Conservation (phyloP, 2,888 invertebrate species). For the Drosophila testacea region DNA sequence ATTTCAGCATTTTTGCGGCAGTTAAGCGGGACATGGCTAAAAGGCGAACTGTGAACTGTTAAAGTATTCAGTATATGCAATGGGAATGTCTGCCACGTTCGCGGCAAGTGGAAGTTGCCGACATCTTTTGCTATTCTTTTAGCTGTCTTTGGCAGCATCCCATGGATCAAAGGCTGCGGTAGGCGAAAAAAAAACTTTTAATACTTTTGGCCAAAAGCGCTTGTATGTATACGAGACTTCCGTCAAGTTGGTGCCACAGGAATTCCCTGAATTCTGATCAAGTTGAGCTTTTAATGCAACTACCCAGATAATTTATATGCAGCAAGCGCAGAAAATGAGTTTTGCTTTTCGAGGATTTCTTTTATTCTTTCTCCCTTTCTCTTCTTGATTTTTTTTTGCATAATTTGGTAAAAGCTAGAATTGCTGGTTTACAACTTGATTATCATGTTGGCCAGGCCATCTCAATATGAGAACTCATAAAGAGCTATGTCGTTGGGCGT, state of each 20-base stretch:
- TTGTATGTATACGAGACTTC: neutral
- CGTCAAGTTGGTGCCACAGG: neutral
- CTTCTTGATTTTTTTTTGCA: neutral
- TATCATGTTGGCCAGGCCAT: slow-evolving; percentile 17
- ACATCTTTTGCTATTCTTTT: slow-evolving; percentile 30
- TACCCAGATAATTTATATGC: slow-evolving; percentile 67
- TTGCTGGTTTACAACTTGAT: slow-evolving; percentile 15
- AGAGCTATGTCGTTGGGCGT: slow-evolving; percentile 15
- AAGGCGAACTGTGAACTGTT: slow-evolving; percentile 18
- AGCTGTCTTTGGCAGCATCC: slow-evolving; percentile 27
- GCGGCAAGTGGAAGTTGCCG: slow-evolving; percentile 6
- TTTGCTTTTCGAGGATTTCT: slow-evolving; percentile 25
- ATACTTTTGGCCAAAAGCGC: slow-evolving; percentile 59
- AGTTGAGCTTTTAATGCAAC: slow-evolving; percentile 30
- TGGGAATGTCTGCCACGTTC: slow-evolving; percentile 40
- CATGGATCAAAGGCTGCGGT: slow-evolving; percentile 56
- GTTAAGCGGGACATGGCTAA: slow-evolving; percentile 43
- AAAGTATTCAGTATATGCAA: slow-evolving; percentile 20
- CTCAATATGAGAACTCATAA: slow-evolving; percentile 33
- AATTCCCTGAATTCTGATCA: slow-evolving; percentile 20
- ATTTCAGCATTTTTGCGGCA: slow-evolving; percentile 61
- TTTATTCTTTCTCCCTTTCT: neutral
- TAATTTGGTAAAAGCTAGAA: slow-evolving; percentile 11
- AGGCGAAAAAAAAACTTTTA: slow-evolving; percentile 49
- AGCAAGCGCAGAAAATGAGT: slow-evolving; percentile 46